Base-by-base conservation (phyloP, 1,140 invertebrate species). In the Hyphantria cunea region DNA sequence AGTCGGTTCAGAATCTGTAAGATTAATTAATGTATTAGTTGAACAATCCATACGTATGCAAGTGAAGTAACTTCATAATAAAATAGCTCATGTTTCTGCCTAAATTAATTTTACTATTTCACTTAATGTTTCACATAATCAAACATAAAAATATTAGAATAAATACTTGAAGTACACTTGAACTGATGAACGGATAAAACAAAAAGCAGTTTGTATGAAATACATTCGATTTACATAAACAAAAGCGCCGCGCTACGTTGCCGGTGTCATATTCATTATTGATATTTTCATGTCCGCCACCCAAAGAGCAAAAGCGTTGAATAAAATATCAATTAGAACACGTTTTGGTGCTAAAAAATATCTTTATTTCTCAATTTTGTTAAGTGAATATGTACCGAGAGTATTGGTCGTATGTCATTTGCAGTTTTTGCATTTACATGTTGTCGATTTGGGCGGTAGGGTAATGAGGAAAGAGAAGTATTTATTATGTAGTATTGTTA, bases 291-390 rank as follows among this genome's bases (percentile, higher is more conserved):
- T 73, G 66, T 66, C 68, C 70, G 80, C 87, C 85, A 90, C 87
- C 87, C 85, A 90, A 74, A 65, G 76, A 85, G 84, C 69, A 74
- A 76, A 78, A 84, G 78, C 78, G 80, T 74, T 84, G 84, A 84
- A 86, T 88, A 82, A 86, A 87, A 88, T 87, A 85, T 89, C 86
- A 90, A 90, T 90, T 87, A 85, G 83, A 84, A 75, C 71, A 80
- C 64, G 78, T 82, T 89, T 82, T 74, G 73, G 56, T 50, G 52
- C 62, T 72, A 83, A 85, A 84, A 84, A 78, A 67, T 78, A 64
- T 64, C 72, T 86, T 85, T 82, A 90, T 82, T 83, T 90, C 82
- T 87, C 83, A 89, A 89, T 90, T 89, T 87, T 17, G 77, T 75
- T 90, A 89, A 89, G 82, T 87, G 83, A 89, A 83, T 86, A 79